phyloP scores from a whole-genome alignment of 1,140 invertebrate species.

The Calycopis cecrops region DNA sequence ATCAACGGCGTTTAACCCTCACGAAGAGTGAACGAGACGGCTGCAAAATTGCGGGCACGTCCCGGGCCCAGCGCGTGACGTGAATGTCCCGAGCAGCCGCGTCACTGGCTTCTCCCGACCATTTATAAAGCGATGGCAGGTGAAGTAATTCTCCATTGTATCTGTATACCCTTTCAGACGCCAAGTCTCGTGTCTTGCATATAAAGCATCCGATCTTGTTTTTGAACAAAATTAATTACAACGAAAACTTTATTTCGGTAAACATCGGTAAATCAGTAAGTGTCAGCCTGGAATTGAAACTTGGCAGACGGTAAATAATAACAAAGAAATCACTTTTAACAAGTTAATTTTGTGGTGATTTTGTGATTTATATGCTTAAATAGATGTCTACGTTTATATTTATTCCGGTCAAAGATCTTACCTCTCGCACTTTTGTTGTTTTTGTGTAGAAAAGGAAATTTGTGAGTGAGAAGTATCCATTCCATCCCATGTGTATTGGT shows the following conservation, averaged over 20 bases:
- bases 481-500: conserved; percentile 55
- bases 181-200: too few relatives aligned
- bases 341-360: neutral
- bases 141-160: too few relatives aligned
- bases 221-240: conserved; percentile 8
- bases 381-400: too few relatives aligned
- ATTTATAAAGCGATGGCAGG: too few relatives aligned
- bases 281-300: conserved; percentile 9
- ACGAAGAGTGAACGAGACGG: conserved; percentile 12
- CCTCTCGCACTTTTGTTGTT: conserved; percentile 52
- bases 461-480: conserved; percentile 47
- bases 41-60: too few relatives aligned
- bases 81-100: too few relatives aligned
- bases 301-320: conserved; percentile 8
- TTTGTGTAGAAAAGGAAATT: conserved; percentile 57
- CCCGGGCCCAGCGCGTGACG: too few relatives aligned
- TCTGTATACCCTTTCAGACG: too few relatives aligned
- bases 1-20: neutral
- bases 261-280: conserved; percentile 9
- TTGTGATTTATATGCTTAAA: neutral
- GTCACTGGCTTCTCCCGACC: too few relatives aligned
- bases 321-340: conserved; percentile 2
- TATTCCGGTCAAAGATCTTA: conserved; percentile 45
- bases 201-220: too few relatives aligned
- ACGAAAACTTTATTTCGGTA: neutral